Percentiles rank a stretch among this genome's conserved stretches.
These are phyloP conservation scores for Falco rusticolus DNA, from an alignment of 2,797 vertebrate genomes.

Conservation along the genomic window DNA sequence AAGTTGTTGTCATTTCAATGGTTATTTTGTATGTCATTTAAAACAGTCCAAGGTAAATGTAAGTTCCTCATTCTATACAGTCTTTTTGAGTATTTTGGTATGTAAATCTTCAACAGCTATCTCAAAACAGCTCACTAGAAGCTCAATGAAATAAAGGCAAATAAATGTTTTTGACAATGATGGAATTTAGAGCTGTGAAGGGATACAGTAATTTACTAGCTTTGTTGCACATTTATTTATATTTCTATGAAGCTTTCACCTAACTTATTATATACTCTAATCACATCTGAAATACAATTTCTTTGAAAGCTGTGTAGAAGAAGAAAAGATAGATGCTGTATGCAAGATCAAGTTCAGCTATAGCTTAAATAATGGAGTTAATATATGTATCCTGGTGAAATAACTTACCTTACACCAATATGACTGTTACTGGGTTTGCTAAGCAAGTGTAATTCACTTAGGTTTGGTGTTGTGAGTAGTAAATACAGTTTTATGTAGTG, in stretches of 20 bases:
- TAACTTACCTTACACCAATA: background rate
- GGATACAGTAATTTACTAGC: background rate
- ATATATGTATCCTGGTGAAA: background rate
- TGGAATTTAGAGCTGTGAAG: constrained; percentile 17
- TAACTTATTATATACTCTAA: constrained; percentile 15
- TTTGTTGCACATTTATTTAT: background rate
- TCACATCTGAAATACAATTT: background rate
- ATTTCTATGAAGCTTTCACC: background rate
- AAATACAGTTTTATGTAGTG: background rate
- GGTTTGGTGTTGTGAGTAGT: background rate
- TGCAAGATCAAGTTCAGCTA: background rate
- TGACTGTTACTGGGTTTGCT: background rate
- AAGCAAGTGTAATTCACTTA: background rate
- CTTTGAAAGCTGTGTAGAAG: background rate
- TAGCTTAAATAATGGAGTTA: background rate
- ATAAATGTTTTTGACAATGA: constrained; percentile 18
- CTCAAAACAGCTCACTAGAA: background rate
- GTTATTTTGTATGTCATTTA: background rate
- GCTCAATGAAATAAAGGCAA: constrained; percentile 38
- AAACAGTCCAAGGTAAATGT: background rate
- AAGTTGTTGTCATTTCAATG: background rate
- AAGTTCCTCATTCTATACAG: background rate
- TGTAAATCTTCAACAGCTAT: constrained; percentile 26
- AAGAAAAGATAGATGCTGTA: background rate
- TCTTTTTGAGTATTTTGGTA: background rate